These are phyloP conservation scores for Colossoma macropomum DNA, from an alignment of 2,113 vertebrate species.

Conservation along the genomic window DNA sequence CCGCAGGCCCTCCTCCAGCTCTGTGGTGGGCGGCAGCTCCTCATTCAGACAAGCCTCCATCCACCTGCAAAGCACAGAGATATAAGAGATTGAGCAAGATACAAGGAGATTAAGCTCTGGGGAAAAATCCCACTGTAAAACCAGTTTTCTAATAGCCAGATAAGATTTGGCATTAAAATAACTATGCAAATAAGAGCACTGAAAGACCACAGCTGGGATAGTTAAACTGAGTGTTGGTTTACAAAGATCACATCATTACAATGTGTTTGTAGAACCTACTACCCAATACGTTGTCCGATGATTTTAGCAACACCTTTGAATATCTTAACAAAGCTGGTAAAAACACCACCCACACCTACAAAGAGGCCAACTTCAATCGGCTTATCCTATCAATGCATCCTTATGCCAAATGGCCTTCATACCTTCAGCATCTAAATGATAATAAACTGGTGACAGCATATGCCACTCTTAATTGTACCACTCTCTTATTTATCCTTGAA, in stretches of 20 bases:
- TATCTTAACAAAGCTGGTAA: neutral
- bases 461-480: neutral
- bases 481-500: neutral
- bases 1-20: conserved; percentile 94
- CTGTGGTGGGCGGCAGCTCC: conserved; percentile 93
- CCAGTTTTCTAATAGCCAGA: neutral
- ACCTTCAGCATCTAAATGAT: neutral
- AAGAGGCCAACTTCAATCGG: neutral
- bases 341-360: neutral
- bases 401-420: neutral
- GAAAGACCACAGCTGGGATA: conserved; percentile 8
- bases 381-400: neutral
- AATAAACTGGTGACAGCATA: neutral
- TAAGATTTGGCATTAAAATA: neutral
- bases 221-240: neutral
- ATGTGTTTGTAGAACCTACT: neutral
- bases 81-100: neutral
- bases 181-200: conserved; percentile 13
- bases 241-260: neutral
- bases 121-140: neutral
- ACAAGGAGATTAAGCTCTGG: neutral
- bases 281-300: neutral
- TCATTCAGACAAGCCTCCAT: conserved; percentile 97
- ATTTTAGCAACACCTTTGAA: conserved; percentile 23
- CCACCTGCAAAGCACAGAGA: conserved; percentile 80